Percentiles rank a stretch among this genome's conserved stretches.
These are phyloP conservation scores for Tipula lateralis DNA, from an alignment of 2,888 invertebrate genomes.

Conservation along the genomic window DNA sequence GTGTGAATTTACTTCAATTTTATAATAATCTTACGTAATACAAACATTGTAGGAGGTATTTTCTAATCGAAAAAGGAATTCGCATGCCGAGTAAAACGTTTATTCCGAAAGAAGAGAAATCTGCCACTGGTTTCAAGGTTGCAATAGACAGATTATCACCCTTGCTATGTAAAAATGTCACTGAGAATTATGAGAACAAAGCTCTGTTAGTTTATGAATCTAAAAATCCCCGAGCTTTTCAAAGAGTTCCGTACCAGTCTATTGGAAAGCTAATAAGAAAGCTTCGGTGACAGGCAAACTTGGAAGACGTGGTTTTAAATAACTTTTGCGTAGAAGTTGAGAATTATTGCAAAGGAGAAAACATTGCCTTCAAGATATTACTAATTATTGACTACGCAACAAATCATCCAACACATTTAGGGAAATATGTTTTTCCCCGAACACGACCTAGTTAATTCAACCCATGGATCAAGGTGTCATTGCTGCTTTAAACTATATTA, in stretches of 20 bases:
- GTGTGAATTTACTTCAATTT: too few species aligned
- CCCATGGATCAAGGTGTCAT: too few species aligned
- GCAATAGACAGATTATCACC: conserved; percentile 36
- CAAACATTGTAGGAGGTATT: too few species aligned
- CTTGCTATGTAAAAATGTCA: conserved; percentile 35
- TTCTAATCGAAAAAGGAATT: background rate
- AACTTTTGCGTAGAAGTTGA: conserved; percentile 36
- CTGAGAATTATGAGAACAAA: conserved; percentile 33
- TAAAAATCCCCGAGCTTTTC: conserved; percentile 35
- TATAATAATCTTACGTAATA: too few species aligned
- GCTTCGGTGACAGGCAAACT: conserved; percentile 36
- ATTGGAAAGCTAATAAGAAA: conserved; percentile 37
- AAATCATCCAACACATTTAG: conserved; percentile 32
- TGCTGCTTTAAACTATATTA: conserved; percentile 37
- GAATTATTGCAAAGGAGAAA: conserved; percentile 31
- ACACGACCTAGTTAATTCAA: conserved; percentile 36
- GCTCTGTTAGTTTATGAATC: conserved; percentile 36
- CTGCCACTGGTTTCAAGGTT: conserved; percentile 36
- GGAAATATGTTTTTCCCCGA: conserved; percentile 36
- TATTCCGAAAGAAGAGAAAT: conserved; percentile 33
- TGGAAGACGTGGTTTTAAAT: conserved; percentile 37
- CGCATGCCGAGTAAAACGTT: background rate
- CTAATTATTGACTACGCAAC: conserved; percentile 35
- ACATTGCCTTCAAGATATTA: conserved; percentile 34
- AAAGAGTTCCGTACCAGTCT: conserved; percentile 31